These are phyloP conservation scores for Ornithoptera alexandrae DNA, from an alignment of 2,888 invertebrate species.

Conservation along the genomic window DNA sequence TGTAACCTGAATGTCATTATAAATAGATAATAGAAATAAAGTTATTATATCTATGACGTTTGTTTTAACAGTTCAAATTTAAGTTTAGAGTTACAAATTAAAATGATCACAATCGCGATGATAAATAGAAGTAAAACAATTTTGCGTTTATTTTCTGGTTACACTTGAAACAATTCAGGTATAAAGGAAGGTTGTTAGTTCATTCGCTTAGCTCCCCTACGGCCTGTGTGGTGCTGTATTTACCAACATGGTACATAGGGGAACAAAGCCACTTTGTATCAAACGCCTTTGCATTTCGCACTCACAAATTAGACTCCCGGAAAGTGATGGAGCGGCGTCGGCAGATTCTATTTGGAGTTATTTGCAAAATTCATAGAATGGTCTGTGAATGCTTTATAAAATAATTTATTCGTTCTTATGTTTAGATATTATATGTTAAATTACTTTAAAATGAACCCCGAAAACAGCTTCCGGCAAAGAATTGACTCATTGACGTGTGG, in stretches of 20 bases:
- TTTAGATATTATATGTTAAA: no score
- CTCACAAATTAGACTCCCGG: constrained; percentile 34
- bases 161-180: constrained; percentile 7
- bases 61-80: no score
- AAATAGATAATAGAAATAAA: no score
- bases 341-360: constrained; percentile 11
- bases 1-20: no score
- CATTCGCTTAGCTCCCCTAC: constrained; percentile 24
- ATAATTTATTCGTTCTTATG: not conserved
- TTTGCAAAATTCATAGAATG: not conserved
- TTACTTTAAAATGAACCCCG: no score
- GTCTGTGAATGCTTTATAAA: not conserved
- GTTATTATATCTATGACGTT: no score
- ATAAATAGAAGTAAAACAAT: not conserved
- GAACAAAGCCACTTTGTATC: constrained; percentile 35
- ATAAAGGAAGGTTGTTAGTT: constrained; percentile 13
- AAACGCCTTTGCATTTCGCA: constrained; percentile 35
- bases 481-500: no score
- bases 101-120: no score
- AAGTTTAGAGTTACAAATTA: no score
- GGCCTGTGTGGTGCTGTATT: constrained; percentile 23
- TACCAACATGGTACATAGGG: constrained; percentile 30
- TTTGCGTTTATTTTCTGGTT: not conserved
- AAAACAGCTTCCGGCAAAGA: no score
- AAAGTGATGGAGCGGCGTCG: constrained; percentile 28